Conservation (phyloP, 2,888 invertebrate genomes). For the Leptinotarsa rubiginosa region DNA sequence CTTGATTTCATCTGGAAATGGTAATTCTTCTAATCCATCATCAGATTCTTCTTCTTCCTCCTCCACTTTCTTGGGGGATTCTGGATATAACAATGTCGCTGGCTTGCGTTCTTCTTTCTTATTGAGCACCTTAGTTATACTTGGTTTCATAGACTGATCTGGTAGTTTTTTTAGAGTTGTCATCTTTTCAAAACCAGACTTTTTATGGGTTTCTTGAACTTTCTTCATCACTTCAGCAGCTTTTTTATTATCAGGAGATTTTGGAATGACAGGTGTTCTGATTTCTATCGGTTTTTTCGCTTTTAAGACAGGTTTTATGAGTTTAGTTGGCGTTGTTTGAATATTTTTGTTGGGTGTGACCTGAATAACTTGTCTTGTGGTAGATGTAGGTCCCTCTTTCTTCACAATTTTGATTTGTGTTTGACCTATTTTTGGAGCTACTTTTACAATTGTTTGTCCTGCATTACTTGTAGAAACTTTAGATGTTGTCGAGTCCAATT, state of each 20-base stretch:
- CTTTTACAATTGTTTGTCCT: constrained; percentile 64
- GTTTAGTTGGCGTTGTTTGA: constrained; percentile 15
- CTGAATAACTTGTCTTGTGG: constrained; percentile 53
- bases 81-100: constrained; percentile 12
- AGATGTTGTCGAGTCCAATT: constrained; percentile 71
- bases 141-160: constrained; percentile 13
- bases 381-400: constrained; percentile 54
- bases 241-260: constrained; percentile 25
- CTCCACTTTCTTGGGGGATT: constrained; percentile 25
- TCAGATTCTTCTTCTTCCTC: constrained; percentile 65
- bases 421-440: constrained; percentile 69
- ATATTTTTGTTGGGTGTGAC: constrained; percentile 45
- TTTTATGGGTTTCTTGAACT: constrained; percentile 42
- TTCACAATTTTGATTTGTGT: constrained; percentile 67
- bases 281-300: constrained; percentile 27
- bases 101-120: constrained; percentile 13
- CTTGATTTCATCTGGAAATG: constrained; percentile 72
- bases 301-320: constrained; percentile 18
- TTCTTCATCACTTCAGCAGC: constrained; percentile 36
- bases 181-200: constrained; percentile 37
- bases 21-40: constrained; percentile 74
- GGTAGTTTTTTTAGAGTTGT: constrained; percentile 38
- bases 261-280: background rate
- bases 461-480: constrained; percentile 57
- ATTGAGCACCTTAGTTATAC: constrained; percentile 4